Evolutionary conservation across 2,113 vertebrate species (phyloP).

Genomic region (Tonatia bakeri): DNA sequence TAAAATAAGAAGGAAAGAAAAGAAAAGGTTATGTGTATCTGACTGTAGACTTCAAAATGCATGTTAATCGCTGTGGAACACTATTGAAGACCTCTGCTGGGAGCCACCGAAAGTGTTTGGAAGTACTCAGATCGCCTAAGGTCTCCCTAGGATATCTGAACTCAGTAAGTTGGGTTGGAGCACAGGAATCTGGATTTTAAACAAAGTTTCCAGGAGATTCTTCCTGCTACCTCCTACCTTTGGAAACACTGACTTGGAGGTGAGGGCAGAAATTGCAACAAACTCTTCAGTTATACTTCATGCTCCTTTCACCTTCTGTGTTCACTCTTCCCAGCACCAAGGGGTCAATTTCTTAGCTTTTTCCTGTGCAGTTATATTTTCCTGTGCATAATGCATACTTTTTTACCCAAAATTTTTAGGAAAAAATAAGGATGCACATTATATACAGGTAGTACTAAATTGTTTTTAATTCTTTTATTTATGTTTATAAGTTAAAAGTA

Average conservation of each 20-base stretch:
- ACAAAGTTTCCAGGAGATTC: background rate
- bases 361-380: background rate
- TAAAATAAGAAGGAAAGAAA: too few relatives aligned
- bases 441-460: too few relatives aligned
- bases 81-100: too few relatives aligned
- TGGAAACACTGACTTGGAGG: background rate
- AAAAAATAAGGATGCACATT: too few relatives aligned
- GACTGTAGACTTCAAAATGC: background rate
- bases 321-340: background rate
- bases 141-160: background rate
- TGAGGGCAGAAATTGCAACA: background rate
- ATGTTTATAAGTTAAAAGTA: too few relatives aligned
- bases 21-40: background rate
- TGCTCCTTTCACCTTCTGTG: background rate
- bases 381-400: too few relatives aligned
- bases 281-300: background rate
- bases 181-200: background rate
- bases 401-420: too few relatives aligned
- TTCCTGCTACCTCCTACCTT: background rate
- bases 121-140: background rate
- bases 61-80: background rate
- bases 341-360: background rate
- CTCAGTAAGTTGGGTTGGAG: background rate
- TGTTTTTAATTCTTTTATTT: too few relatives aligned
- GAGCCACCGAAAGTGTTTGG: background rate